Conservation (phyloP, 2,113 vertebrate genomes). For the Podilymbus podiceps region DNA sequence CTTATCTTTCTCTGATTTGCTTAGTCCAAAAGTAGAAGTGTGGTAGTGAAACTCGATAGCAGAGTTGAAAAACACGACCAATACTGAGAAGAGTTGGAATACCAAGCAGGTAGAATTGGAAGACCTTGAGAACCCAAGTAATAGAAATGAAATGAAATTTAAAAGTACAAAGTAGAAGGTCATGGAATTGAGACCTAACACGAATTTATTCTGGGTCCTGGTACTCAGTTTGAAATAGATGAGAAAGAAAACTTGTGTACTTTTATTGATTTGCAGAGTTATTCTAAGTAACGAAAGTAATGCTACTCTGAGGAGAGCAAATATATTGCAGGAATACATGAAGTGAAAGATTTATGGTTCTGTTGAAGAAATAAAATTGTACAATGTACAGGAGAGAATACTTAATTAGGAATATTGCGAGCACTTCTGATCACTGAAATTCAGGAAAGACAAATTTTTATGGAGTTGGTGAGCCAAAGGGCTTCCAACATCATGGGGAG, state of each 20-base stretch:
- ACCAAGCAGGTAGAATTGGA: constrained; percentile 13
- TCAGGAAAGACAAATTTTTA: not conserved
- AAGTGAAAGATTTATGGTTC: not conserved
- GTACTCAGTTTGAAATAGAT: constrained; percentile 36
- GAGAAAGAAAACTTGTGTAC: constrained; percentile 24
- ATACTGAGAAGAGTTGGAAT: constrained; percentile 3
- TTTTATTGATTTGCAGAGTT: constrained; percentile 44
- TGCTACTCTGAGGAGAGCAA: not conserved
- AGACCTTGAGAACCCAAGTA: constrained; percentile 37
- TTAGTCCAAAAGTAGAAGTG: not conserved
- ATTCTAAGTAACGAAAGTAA: constrained; percentile 23
- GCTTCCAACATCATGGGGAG: not conserved
- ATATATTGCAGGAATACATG: not conserved
- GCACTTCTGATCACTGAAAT: not conserved
- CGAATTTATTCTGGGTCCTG: constrained; percentile 37
- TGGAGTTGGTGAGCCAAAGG: not conserved
- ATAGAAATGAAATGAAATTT: constrained; percentile 63
- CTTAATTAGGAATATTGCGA: not conserved
- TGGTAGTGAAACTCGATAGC: not conserved
- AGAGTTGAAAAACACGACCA: not conserved
- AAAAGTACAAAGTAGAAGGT: constrained; percentile 53
- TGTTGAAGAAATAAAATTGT: not conserved
- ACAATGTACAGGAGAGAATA: not conserved
- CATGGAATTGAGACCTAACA: constrained; percentile 17
- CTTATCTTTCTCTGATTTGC: not conserved